Conservation (phyloP, 2,113 vertebrate species). For the Myrmecophaga tridactyla region DNA sequence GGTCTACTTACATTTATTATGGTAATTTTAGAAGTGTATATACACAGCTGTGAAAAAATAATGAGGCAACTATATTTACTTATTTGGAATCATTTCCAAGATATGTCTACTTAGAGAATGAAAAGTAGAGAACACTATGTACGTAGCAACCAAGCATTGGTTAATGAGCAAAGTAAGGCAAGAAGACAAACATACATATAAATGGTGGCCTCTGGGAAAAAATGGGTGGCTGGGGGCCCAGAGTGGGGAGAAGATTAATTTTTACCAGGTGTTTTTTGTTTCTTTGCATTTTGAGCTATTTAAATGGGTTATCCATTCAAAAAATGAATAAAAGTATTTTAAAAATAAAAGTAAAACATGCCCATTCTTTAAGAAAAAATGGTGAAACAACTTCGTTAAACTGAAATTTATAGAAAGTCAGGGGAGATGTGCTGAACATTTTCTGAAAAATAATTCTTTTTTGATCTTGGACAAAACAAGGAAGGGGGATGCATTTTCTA, state of each 20-base stretch:
- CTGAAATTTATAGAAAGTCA: not conserved
- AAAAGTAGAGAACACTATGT: not conserved
- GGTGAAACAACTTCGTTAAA: not conserved
- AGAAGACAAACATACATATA: fast-evolving
- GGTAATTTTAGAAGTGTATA: not conserved
- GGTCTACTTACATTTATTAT: not conserved
- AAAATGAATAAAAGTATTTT: not conserved
- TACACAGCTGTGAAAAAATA: not conserved
- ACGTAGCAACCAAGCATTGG: not conserved
- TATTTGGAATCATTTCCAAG: not conserved
- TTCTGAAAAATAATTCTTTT: not conserved
- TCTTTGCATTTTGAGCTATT: constrained; percentile 4
- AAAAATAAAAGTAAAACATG: not conserved
- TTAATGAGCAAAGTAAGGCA: not conserved
- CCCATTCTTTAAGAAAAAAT: not conserved
- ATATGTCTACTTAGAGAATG: not conserved
- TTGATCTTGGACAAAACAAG: not conserved
- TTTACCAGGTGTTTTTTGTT: not conserved
- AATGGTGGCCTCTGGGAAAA: not conserved
- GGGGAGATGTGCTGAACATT: not conserved
- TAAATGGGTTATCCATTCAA: not conserved
- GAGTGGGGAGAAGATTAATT: not conserved
- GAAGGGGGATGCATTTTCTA: not conserved
- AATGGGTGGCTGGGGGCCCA: not conserved
- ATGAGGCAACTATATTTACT: not conserved